Conservation (phyloP, 92 coral and sea anemone genomes). For the Paragorgia papillata region DNA sequence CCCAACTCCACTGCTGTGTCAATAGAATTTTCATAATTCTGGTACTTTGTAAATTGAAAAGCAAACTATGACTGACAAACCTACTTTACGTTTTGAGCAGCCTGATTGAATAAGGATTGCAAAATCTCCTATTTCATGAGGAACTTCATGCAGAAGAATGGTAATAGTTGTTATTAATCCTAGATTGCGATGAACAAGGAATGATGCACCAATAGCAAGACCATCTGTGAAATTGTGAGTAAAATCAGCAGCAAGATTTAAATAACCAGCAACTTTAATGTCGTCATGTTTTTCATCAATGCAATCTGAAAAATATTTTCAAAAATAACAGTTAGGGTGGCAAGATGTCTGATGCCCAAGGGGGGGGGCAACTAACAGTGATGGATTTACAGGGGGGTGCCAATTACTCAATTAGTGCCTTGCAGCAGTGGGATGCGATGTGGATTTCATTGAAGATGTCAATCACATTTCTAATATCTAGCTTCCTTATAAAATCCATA, state of each 20-base stretch:
- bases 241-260: slow-evolving; percentile 96
- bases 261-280: slow-evolving; percentile 96
- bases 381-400: too few relatives aligned
- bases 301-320: slow-evolving; percentile 3
- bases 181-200: slow-evolving; percentile 86
- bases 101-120: slow-evolving; percentile 97
- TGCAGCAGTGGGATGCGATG: too few relatives aligned
- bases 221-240: slow-evolving; percentile 99
- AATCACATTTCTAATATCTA: too few relatives aligned
- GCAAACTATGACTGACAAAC: not conserved
- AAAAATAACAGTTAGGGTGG: not conserved
- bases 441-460: too few relatives aligned
- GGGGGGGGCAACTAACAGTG: too few relatives aligned
- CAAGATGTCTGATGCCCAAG: too few relatives aligned
- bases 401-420: too few relatives aligned
- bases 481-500: too few relatives aligned
- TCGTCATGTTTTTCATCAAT: slow-evolving; percentile 58
- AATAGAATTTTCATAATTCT: too few relatives aligned
- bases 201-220: slow-evolving; percentile 97
- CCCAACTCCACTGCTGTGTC: too few relatives aligned
- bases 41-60: too few relatives aligned
- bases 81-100: slow-evolving; percentile 85
- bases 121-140: slow-evolving; percentile 99
- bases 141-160: slow-evolving; percentile 93
- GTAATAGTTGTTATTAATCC: slow-evolving; percentile 94